phyloP scores from a whole-genome alignment of 2,113 vertebrate genomes.

The Solea solea region DNA sequence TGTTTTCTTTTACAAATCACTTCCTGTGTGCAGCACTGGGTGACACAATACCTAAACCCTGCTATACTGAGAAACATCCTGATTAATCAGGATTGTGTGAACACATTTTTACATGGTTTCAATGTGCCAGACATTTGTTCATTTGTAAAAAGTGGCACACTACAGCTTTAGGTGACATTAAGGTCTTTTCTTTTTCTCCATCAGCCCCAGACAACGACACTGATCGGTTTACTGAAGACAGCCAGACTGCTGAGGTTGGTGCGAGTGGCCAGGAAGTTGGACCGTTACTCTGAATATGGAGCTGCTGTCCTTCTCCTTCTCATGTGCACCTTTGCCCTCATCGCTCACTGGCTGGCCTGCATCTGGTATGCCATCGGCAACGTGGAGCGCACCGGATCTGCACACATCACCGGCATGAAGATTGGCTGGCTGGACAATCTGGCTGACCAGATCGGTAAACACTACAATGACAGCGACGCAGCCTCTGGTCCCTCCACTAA shows the following conservation, averaged over 20 bases:
- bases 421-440: conserved; percentile 98
- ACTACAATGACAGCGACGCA: conserved; percentile 88
- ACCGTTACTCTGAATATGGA: conserved; percentile 94
- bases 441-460: conserved; percentile 94
- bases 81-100: too few species aligned
- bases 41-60: too few species aligned
- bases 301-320: conserved; percentile 93
- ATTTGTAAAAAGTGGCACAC: too few species aligned
- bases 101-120: too few species aligned
- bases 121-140: too few species aligned
- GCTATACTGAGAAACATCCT: too few species aligned
- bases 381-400: conserved; percentile 89
- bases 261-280: conserved; percentile 92
- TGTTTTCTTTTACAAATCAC: too few species aligned
- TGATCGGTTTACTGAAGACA: conserved; percentile 95
- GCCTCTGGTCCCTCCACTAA: conserved; percentile 92
- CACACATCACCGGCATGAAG: conserved; percentile 83
- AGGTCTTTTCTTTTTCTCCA: not conserved
- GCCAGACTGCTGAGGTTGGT: conserved; percentile 91
- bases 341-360: conserved; percentile 95
- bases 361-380: conserved; percentile 98
- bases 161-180: too few species aligned
- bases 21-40: too few species aligned
- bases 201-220: conserved; percentile 84
- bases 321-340: conserved; percentile 95